phyloP scores from a whole-genome alignment of 2,113 vertebrate species.

The Psilopogon haemacephalus region DNA sequence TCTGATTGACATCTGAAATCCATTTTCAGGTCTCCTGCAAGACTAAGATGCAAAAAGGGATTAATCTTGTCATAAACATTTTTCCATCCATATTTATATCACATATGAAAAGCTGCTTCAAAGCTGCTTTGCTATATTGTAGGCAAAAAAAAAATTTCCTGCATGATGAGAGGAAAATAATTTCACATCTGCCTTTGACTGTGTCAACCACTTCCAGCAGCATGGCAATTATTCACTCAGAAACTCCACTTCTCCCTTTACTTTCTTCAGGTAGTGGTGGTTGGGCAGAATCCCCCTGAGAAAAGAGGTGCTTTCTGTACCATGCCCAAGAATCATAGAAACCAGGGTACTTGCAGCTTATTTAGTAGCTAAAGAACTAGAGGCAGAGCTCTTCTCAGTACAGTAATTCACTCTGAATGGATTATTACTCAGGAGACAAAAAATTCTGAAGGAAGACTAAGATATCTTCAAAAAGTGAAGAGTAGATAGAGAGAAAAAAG shows the following conservation, averaged over 20 bases:
- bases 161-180: neutral
- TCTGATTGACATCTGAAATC: neutral
- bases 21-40: neutral
- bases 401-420: neutral
- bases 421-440: neutral
- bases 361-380: neutral
- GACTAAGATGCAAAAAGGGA: slow-evolving; percentile 8
- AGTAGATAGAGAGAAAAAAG: neutral
- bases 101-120: slow-evolving; percentile 1
- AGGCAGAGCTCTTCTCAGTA: neutral
- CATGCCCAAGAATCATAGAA: neutral
- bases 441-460: neutral
- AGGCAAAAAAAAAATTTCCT: neutral
- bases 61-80: slow-evolving; percentile 23
- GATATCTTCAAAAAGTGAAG: neutral
- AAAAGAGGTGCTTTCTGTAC: neutral
- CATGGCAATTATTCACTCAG: neutral
- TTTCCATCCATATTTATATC: slow-evolving; percentile 29
- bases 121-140: neutral
- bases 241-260: neutral
- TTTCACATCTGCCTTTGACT: neutral
- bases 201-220: neutral
- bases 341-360: neutral
- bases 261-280: neutral
- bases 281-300: neutral